Conservation (phyloP, 2,797 vertebrate species). For the Malurus leucopterus region DNA sequence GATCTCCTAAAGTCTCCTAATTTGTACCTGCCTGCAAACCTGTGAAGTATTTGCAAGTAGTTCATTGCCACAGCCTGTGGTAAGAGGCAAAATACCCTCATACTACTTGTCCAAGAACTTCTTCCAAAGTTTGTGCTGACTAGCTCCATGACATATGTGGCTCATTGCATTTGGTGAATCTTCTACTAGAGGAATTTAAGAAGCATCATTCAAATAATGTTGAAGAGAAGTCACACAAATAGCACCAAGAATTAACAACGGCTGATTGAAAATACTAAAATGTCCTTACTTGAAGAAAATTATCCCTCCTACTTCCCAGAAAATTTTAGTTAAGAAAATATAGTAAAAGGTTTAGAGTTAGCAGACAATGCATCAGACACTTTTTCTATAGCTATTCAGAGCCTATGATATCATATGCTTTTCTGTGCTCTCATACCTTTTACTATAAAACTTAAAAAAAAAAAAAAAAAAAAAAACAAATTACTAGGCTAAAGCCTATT, state of each 20-base stretch:
- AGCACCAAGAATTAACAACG: neutral
- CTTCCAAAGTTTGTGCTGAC: neutral
- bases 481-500: neutral
- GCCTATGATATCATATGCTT: neutral
- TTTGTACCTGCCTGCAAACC: neutral
- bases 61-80: neutral
- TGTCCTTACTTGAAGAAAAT: neutral
- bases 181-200: neutral
- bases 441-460: neutral
- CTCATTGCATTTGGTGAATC: neutral
- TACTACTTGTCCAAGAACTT: neutral
- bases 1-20: neutral
- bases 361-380: neutral
- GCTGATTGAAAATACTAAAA: neutral
- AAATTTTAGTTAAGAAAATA: neutral
- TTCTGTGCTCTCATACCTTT: neutral
- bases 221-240: neutral
- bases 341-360: neutral
- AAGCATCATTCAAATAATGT: neutral
- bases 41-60: neutral
- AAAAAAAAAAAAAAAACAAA: neutral
- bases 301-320: accelerated
- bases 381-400: neutral
- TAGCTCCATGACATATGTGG: neutral
- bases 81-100: neutral